These are phyloP conservation scores for Saturnia pavonia DNA, from an alignment of 2,888 invertebrate genomes.

Conservation along the genomic window DNA sequence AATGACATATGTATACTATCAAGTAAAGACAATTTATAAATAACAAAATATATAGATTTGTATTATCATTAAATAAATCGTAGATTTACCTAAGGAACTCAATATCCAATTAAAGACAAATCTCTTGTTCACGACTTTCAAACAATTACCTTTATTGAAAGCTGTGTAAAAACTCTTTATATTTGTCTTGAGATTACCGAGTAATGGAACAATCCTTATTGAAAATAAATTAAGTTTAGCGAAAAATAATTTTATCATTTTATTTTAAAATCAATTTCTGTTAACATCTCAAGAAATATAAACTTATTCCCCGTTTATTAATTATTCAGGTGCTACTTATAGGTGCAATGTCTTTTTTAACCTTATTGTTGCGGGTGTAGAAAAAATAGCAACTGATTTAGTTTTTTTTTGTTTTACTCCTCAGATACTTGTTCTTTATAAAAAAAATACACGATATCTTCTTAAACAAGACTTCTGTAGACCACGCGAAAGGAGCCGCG, in stretches of 20 bases:
- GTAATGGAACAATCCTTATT: constrained; percentile 49
- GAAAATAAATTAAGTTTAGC: constrained; percentile 55
- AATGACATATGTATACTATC: too few relatives aligned
- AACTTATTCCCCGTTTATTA: neutral
- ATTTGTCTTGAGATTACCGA: constrained; percentile 33
- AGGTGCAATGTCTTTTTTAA: too few relatives aligned
- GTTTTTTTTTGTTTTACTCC: too few relatives aligned
- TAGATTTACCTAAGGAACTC: constrained; percentile 40
- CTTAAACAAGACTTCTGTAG: too few relatives aligned
- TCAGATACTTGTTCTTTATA: too few relatives aligned
- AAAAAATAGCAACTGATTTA: too few relatives aligned
- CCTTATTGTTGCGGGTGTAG: too few relatives aligned
- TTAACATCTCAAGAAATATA: constrained; percentile 17
- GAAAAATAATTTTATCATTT: constrained; percentile 46
- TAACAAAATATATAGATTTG: constrained; percentile 29
- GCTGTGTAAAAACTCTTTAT: constrained; percentile 42
- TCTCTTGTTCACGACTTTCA: constrained; percentile 50
- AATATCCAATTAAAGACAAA: constrained; percentile 53
- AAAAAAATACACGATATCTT: too few relatives aligned
- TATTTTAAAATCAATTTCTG: constrained; percentile 34
- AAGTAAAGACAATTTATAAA: neutral
- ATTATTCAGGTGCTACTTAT: neutral
- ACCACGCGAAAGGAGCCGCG: too few relatives aligned
- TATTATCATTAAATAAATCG: constrained; percentile 32
- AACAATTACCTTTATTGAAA: constrained; percentile 55